These are phyloP conservation scores for Muscicapa comitata DNA, from an alignment of 2,797 vertebrate genomes.

Conservation along the genomic window DNA sequence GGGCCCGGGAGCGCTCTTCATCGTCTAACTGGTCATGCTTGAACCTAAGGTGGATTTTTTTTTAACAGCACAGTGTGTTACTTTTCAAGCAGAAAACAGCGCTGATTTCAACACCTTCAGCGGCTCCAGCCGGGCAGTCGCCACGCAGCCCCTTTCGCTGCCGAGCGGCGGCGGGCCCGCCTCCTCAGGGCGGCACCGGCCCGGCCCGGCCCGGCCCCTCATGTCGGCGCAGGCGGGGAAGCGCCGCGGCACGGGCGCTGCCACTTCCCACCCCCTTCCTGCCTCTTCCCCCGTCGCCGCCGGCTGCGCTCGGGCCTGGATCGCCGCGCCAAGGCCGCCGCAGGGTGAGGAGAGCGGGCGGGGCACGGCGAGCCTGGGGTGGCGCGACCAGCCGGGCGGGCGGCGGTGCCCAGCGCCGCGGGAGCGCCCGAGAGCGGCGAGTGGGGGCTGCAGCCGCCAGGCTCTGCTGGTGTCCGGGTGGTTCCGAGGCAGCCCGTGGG, in stretches of 20 bases:
- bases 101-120: accelerated
- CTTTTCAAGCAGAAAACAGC: neutral
- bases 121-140: accelerated
- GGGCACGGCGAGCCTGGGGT: neutral
- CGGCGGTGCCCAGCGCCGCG: neutral
- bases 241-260: neutral
- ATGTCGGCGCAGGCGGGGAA: slow-evolving; percentile 46
- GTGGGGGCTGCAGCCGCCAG: neutral
- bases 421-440: neutral
- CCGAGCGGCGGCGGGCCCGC: neutral
- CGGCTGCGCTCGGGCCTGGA: neutral
- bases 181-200: neutral
- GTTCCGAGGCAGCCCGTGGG: neutral
- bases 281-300: neutral
- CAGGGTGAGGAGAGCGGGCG: neutral
- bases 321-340: neutral
- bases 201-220: neutral
- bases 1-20: neutral
- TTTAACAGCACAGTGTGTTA: neutral
- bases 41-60: too few species aligned
- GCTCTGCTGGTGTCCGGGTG: neutral
- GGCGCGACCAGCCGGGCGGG: neutral
- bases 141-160: accelerated
- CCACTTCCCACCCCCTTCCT: neutral
- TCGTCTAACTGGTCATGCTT: accelerated